Evolutionary conservation across 2,888 invertebrate genomes (phyloP).

Genomic region (Copidosoma aretas): DNA sequence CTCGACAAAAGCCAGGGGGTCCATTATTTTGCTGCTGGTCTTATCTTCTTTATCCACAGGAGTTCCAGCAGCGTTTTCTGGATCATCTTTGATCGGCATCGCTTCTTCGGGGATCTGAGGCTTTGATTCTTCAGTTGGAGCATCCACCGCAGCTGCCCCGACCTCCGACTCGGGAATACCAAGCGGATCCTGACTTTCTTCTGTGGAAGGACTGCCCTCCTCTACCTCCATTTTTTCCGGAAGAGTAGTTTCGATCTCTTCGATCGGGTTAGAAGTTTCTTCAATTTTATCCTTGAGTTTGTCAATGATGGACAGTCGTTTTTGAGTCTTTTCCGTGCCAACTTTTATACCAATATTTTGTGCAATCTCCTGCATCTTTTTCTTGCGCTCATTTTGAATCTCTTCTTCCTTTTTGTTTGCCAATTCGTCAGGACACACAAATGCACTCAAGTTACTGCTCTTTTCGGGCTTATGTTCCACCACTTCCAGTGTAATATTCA

Average conservation of each 20-base stretch:
- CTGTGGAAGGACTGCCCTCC: background rate
- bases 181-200: constrained; percentile 23
- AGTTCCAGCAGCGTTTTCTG: constrained; percentile 16
- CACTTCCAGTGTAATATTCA: constrained; percentile 26
- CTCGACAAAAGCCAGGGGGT: constrained; percentile 47
- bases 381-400: constrained; percentile 63
- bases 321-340: constrained; percentile 52
- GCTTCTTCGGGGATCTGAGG: background rate
- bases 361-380: constrained; percentile 65
- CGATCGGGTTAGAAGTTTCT: constrained; percentile 42
- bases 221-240: constrained; percentile 11
- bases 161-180: constrained; percentile 17
- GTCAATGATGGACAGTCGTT: constrained; percentile 55
- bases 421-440: constrained; percentile 60
- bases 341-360: constrained; percentile 54
- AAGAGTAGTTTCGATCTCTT: background rate
- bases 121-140: background rate
- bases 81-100: constrained; percentile 15
- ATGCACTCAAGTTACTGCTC: constrained; percentile 54
- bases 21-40: constrained; percentile 46
- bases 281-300: constrained; percentile 57
- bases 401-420: constrained; percentile 61
- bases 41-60: constrained; percentile 35
- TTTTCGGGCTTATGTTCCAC: constrained; percentile 22
- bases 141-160: background rate